Conservation (phyloP, 2,113 vertebrate species). For the Tiliqua scincoides region DNA sequence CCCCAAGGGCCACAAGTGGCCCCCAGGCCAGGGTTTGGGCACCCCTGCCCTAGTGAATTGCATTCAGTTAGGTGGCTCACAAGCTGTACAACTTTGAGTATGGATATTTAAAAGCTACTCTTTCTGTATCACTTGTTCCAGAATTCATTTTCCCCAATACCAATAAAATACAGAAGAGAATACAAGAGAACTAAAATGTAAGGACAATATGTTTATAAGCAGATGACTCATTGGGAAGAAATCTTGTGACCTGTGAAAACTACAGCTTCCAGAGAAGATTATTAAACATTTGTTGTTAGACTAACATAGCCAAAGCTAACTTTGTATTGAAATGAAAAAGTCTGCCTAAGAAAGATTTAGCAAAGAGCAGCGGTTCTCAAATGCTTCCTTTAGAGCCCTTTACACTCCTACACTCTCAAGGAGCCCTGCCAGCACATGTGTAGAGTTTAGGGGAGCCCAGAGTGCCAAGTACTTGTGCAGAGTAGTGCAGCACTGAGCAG, state of each 20-base stretch:
- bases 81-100: neutral
- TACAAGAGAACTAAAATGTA: neutral
- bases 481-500: too few species aligned
- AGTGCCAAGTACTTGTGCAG: too few species aligned
- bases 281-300: neutral
- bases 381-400: too few species aligned
- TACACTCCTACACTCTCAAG: too few species aligned
- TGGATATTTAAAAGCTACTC: neutral
- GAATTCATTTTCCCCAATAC: neutral
- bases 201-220: neutral
- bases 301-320: neutral
- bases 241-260: neutral
- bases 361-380: too few species aligned
- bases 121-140: neutral
- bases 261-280: neutral
- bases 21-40: too few species aligned
- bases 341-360: too few species aligned
- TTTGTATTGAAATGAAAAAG: conserved; percentile 6
- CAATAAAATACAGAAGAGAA: neutral
- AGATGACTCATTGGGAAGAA: neutral
- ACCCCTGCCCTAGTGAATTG: too few species aligned
- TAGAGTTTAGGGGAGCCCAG: too few species aligned
- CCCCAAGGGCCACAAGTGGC: too few species aligned
- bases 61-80: neutral
- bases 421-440: too few species aligned